Evolutionary conservation across 2,888 invertebrate species (phyloP), one percentile per base, ranked within the genome.

Genomic region (Agriopis marginaria): DNA sequence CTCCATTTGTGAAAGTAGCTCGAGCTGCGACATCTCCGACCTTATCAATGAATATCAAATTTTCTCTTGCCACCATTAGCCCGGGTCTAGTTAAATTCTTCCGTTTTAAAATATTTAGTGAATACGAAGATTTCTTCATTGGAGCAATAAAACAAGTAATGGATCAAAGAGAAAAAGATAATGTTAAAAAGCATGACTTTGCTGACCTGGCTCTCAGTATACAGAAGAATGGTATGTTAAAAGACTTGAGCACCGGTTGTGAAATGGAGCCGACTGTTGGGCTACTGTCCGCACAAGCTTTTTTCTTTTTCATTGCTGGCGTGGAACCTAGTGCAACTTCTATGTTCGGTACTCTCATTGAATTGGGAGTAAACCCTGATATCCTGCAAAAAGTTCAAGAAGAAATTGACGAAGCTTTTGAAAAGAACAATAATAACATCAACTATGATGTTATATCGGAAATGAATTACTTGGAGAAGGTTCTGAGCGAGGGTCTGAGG

Each of bases 71-170:
- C 0, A 73, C 47, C 23, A 11, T 81, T 0, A 77, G 75, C 2
- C 75, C 79, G 0, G 66, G 56, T 7, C 12, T 87, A 11, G 71
- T 64, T 7, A 79, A 81, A 55, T 10, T 66, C 0, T 63, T 88
- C 0, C 80, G 82, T 6, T 11, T 90, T 0, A 82, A 79, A 51
- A 0, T 88, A 3, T 87, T 87, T 56, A 75, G 77, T 39, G 80
- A 87, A 3, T 73, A 81, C n/a, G 86, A 90, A 62, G 68, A 82
- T 0, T 89, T 88, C 17, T 90, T 91, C 63, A 77, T 89, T 40
- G 77, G 78, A 42, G 86, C 87, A 1, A 83, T 91, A 2, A 85
- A 83, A 68, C 76, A 84, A 67, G 80, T 87, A 0, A 76, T 90
- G 3, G 74, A 80, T 10, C 71, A 79, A 32, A 77, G 91, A 7